Conservation (phyloP, 2,888 invertebrate genomes). For the Polia nebulosa region DNA sequence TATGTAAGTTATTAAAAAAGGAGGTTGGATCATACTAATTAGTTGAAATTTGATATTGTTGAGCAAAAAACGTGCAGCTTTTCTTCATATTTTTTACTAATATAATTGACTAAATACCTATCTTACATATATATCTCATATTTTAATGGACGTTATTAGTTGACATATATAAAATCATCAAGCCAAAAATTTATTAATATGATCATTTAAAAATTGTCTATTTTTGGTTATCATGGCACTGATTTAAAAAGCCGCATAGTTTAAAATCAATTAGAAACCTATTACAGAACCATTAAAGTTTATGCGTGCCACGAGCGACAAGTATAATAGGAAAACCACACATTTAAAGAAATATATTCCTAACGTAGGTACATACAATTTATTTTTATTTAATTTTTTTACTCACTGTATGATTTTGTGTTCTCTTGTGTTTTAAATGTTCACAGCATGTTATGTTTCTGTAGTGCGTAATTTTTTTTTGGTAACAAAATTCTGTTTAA, state of each 20-base stretch:
- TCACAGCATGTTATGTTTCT: no score
- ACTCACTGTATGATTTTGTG: no score
- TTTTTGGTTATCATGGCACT: constrained; percentile 7
- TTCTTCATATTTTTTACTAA: background rate
- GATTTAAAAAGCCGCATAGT: constrained; percentile 23
- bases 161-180: background rate
- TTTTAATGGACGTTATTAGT: background rate
- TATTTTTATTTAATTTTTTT: no score
- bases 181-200: background rate
- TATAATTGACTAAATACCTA: background rate
- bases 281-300: constrained; percentile 32
- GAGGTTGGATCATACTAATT: constrained; percentile 13
- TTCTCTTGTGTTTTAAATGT: no score
- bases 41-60: constrained; percentile 43
- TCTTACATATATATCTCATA: background rate
- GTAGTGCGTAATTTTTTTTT: no score
- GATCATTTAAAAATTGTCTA: background rate
- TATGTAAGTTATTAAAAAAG: constrained; percentile 18
- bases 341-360: constrained; percentile 26
- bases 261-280: constrained; percentile 38
- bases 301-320: constrained; percentile 36
- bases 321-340: constrained; percentile 17
- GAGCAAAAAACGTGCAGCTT: background rate
- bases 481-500: no score
- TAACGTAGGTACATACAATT: background rate